Base-by-base conservation (phyloP, 1,140 invertebrate genomes). In the Drosophila elegans region DNA sequence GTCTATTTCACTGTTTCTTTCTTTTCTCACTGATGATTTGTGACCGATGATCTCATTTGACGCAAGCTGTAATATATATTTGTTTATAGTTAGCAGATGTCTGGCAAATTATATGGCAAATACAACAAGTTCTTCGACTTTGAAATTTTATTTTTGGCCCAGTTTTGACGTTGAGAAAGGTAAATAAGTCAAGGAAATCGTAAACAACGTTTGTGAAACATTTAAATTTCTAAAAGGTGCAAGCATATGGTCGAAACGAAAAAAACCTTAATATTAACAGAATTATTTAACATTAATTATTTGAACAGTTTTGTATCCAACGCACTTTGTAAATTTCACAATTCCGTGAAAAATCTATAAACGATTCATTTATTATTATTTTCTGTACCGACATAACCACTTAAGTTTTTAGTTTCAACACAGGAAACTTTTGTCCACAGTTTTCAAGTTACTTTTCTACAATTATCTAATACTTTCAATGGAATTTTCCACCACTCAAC, bases 101-200 rank as follows among this genome's bases (percentile, higher is more conserved):
- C 81, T 83, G 59, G n/a, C 39, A 60, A 66, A 67, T 54, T 63
- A 36, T 51, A 78, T 27, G 53, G 49, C 60, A 57, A 45, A 41
- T 21, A 53, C 11, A 59, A 56, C 46, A 64, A 39, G 16, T 56
- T 72, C 55, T 61, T 66, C 27, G 56, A 44, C 45, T 71, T 78
- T 57, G 53, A 82, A 63, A 63, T 51, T 12, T 13, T 63, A 53
- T 78, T 63, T 60, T 53, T 48, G 27, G 45, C 44, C 39, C 59
- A 61, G 13, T 52, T 76, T 79, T 49, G 11, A 32, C 41, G 55
- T 66, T 56, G n/a, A 34, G 27, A 62, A 76, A 75, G 59, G 61
- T 76, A 88, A 86, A 86, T 79, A 83, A 88, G 83, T 86, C 83
- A 89, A 88, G 76, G 76, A 77, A 76, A 53, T 49, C 29, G 66